phyloP scores from a whole-genome alignment of 2,888 invertebrate species.

The Bursaphelenchus okinawaensis region DNA sequence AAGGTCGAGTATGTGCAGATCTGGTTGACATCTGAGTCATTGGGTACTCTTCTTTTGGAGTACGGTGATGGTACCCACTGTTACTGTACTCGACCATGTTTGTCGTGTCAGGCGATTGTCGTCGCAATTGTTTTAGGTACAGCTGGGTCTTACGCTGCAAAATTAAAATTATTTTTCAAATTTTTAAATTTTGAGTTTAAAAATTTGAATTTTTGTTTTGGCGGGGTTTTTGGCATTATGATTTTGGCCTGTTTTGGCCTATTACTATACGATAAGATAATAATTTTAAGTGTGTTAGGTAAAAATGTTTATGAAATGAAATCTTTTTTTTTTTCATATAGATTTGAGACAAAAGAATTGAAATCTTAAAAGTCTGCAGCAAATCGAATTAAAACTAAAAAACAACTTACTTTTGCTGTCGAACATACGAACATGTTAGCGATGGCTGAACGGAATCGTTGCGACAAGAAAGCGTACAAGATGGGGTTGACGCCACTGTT shows the following conservation, averaged over 20 bases:
- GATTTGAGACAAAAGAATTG: no score
- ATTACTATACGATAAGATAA: no score
- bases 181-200: not conserved
- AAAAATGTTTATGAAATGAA: no score
- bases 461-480: slow-evolving; percentile 78
- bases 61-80: not conserved
- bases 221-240: no score
- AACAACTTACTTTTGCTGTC: slow-evolving; percentile 14
- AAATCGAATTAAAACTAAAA: no score
- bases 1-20: not conserved
- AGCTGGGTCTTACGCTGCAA: not conserved
- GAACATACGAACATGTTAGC: slow-evolving; percentile 69
- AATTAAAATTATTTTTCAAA: not conserved
- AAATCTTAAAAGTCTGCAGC: no score
- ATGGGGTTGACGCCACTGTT: slow-evolving; percentile 85
- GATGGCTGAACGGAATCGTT: slow-evolving; percentile 79
- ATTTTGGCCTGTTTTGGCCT: no score
- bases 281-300: no score
- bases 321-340: no score
- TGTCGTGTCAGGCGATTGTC: not conserved
- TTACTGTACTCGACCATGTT: not conserved
- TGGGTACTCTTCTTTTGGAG: not conserved
- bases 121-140: not conserved
- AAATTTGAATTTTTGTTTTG: no score
- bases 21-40: not conserved